phyloP scores from a whole-genome alignment of 2,888 invertebrate genomes.

The Cataglyphis altisquamis region DNA sequence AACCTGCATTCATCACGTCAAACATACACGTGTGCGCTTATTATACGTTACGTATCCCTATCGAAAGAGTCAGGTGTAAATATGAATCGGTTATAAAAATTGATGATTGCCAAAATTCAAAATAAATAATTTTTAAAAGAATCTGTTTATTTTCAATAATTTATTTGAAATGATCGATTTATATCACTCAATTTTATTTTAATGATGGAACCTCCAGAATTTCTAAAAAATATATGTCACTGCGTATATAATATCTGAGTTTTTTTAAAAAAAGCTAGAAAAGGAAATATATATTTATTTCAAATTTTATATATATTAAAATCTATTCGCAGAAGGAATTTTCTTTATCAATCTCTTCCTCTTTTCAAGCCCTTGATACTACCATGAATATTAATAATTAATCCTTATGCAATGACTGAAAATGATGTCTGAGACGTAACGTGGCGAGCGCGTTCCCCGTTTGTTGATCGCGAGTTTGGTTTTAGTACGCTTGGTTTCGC shows the following conservation, averaged over 20 bases:
- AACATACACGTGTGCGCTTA: background rate
- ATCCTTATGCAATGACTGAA: background rate
- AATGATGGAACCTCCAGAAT: background rate
- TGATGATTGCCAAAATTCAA: background rate
- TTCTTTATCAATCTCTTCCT: background rate
- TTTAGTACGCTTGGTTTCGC: conserved; percentile 67
- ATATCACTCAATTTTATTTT: background rate
- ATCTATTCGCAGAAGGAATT: background rate
- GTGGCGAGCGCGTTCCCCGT: conserved; percentile 49
- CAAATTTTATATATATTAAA: too few relatives aligned
- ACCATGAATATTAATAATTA: background rate
- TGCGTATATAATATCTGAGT: too few relatives aligned
- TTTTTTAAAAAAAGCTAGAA: too few relatives aligned
- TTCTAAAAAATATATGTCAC: background rate
- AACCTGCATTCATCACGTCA: conserved; percentile 17
- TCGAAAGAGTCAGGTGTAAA: background rate
- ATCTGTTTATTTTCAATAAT: background rate
- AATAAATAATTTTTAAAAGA: background rate
- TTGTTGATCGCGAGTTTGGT: conserved; percentile 77
- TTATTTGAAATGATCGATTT: background rate
- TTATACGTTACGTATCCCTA: conserved; percentile 1
- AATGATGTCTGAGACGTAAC: conserved; percentile 50
- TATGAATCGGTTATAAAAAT: background rate
- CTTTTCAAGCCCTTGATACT: background rate
- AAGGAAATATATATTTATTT: background rate